These are phyloP conservation scores for Linnaemya tessellans DNA, from an alignment of 2,888 invertebrate species.

Conservation along the genomic window DNA sequence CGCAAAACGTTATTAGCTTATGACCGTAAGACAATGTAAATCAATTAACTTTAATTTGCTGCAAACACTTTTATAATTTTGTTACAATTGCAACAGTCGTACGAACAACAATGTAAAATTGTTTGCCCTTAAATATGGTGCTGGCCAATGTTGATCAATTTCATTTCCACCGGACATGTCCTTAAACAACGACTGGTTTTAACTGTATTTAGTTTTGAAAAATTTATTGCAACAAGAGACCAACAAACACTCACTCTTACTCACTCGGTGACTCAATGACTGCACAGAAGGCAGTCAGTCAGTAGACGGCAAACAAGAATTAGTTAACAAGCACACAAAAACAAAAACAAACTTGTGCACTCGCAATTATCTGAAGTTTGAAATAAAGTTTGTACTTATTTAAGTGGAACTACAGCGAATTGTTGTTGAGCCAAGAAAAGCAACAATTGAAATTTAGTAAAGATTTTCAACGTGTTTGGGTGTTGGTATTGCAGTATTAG, in stretches of 20 bases:
- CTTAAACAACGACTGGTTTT: conserved; percentile 44
- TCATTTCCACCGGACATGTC: conserved; percentile 52
- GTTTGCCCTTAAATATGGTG: conserved; percentile 43
- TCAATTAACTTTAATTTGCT: conserved; percentile 25
- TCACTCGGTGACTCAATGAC: neutral
- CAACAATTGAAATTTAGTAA: conserved; percentile 27
- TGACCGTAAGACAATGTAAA: neutral
- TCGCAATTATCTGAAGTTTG: conserved; percentile 17
- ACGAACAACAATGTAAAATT: conserved; percentile 6
- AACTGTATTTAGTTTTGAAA: conserved; percentile 41
- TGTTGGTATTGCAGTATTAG: conserved; percentile 13
- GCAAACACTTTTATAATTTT: neutral
- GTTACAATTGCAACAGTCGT: neutral
- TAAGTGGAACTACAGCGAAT: neutral
- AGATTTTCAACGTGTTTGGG: conserved; percentile 23
- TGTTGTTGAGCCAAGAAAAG: neutral
- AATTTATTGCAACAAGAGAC: conserved; percentile 44
- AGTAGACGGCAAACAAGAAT: conserved; percentile 38
- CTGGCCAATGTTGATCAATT: conserved; percentile 39
- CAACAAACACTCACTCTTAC: neutral
- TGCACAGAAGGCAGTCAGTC: conserved; percentile 1
- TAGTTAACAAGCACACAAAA: conserved; percentile 8
- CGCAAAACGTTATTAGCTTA: neutral
- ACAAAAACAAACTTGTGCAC: neutral
- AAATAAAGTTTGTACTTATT: conserved; percentile 12